Percentiles rank a stretch among this genome's conserved stretches.
Evolutionary conservation across 2,888 invertebrate species (phyloP).

Genomic region (Sphecodes monilicornis): DNA sequence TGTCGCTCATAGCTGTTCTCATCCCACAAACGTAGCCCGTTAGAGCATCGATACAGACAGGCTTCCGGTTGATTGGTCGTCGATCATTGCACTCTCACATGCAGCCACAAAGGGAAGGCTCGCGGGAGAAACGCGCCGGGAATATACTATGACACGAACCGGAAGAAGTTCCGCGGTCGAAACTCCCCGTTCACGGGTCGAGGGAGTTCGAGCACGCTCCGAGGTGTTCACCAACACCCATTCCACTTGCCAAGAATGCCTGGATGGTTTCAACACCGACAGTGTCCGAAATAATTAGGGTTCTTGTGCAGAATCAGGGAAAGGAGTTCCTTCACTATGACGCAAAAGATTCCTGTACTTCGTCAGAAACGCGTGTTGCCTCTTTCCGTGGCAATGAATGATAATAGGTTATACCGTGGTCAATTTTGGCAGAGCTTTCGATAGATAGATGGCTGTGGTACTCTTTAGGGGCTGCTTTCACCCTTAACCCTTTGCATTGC

Average conservation of each 20-base stretch:
- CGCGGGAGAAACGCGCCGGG: constrained; percentile 68
- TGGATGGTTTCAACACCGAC: not conserved
- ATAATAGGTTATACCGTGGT: not conserved
- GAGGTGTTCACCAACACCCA: not conserved
- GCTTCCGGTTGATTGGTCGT: constrained; percentile 60
- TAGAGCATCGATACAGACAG: constrained; percentile 42
- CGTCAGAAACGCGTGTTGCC: not conserved
- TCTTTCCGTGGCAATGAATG: not conserved
- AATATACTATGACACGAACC: constrained; percentile 77
- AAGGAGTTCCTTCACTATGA: not conserved
- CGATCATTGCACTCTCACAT: constrained; percentile 56
- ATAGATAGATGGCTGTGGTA: too few species aligned
- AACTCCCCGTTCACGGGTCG: constrained; percentile 33
- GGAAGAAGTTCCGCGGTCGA: constrained; percentile 78
- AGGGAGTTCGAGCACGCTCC: constrained; percentile 1
- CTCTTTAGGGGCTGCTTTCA: not conserved
- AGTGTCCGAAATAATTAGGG: not conserved
- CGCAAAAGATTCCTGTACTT: not conserved
- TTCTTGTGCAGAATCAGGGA: not conserved
- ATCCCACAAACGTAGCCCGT: not conserved
- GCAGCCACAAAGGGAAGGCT: constrained; percentile 44
- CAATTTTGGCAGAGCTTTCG: not conserved
- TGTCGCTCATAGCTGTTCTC: not conserved
- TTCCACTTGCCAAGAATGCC: not conserved
- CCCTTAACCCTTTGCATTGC: not conserved